A percentile compares a stretch with the other conserved stretches of the same genome.
These are phyloP conservation scores for Heliconius nattereri DNA, from an alignment of 1,140 invertebrate species.

Conservation along the genomic window DNA sequence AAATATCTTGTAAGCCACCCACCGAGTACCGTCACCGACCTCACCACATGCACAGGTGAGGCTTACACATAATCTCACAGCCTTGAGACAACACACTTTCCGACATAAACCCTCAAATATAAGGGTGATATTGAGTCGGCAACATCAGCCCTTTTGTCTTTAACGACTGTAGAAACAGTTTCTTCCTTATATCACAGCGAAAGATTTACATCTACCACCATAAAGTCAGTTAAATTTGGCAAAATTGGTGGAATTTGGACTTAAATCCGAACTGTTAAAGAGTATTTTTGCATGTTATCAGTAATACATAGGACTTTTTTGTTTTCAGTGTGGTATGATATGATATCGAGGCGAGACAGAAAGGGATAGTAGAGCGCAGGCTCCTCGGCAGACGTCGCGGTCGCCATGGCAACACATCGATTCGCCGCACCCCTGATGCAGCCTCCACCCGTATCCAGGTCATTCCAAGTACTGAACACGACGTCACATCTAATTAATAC, in stretches of 20 bases:
- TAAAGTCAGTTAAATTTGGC: conserved; percentile 30
- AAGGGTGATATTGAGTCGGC: conserved; percentile 48
- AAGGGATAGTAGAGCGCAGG: conserved; percentile 79
- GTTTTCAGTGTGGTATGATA: conserved; percentile 56
- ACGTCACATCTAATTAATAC: conserved; percentile 45
- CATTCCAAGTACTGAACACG: conserved; percentile 57
- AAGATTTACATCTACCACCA: conserved; percentile 42
- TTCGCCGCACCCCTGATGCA: conserved; percentile 66
- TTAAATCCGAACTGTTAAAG: conserved; percentile 15
- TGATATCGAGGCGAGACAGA: conserved; percentile 76
- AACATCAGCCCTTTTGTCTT: conserved; percentile 62
- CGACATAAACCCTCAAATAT: not conserved
- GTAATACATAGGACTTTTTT: conserved; percentile 36
- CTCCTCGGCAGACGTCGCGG: conserved; percentile 80
- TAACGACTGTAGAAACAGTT: conserved; percentile 66
- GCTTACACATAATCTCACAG: conserved; percentile 27
- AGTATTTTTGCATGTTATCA: conserved; percentile 23
- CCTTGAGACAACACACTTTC: not conserved
- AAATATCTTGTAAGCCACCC: conserved; percentile 78
- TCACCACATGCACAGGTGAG: conserved; percentile 62
- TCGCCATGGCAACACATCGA: conserved; percentile 78
- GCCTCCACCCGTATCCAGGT: conserved; percentile 75
- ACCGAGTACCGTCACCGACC: conserved; percentile 54
- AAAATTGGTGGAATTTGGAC: conserved; percentile 19
- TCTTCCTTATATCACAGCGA: conserved; percentile 77